Evolutionary conservation across 2,888 invertebrate genomes (phyloP), one percentile per base, ranked within the genome.

Genomic region (Eristalis pertinax): DNA sequence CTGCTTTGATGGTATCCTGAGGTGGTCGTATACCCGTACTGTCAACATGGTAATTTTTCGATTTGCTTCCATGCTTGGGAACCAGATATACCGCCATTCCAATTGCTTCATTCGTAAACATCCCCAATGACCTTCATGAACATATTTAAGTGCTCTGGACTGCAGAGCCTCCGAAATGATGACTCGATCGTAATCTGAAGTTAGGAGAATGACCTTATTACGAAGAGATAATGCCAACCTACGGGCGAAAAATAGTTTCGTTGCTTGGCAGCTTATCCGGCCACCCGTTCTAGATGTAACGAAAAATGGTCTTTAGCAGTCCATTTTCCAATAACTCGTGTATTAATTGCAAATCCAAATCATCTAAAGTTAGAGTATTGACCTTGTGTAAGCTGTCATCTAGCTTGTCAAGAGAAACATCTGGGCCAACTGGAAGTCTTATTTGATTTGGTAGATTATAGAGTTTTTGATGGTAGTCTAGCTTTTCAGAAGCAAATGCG

Each of bases 391-490:
- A 3, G 10, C 15, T 60, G 2, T 32, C 24, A 15, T 73, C 73
- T 19, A 7, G 1, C 22, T 58, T 3, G 13, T 83, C 79, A 32
- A 73, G 76, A 29, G 35, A 38, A 11, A 15, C n/a, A 60, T 84
- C 83, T n/a, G 79, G 67, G 1, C 79, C 76, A 0, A 75, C 50
- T 24, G 83, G 79, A 7, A 87, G 67, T n/a, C 87, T 62, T 0
- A 79, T 76, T 43, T 84, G 87, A 26, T 88, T 79, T 32, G 81
- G 76, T 72, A 81, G 85, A 2, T 78, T 83, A 19, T 81, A 88
- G 11, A 74, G 38, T 11, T 50, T 58, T 62, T 88, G 84, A 43
- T 82, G 79, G 3, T 26, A 7, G 60, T 85, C 84, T 29, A 88
- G 19, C n/a, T 77, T 87, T 73, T 88, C 87, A 4, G 88, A 89